Evolutionary conservation across 2,888 invertebrate genomes (phyloP).

Genomic region (Meteorus colon): DNA sequence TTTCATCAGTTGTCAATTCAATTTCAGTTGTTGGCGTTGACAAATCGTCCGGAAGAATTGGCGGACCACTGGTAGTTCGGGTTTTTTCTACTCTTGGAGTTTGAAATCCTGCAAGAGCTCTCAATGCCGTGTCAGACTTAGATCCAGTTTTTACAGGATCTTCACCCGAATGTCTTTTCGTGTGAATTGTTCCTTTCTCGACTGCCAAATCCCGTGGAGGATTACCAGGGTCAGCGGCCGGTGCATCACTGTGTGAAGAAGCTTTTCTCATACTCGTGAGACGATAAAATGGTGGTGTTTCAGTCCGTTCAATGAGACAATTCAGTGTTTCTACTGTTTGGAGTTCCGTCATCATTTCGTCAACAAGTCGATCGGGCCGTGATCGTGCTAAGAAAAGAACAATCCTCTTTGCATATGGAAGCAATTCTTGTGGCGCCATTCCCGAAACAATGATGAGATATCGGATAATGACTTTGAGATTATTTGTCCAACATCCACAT

Average conservation of each 20-base stretch:
- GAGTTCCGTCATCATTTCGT: slow-evolving; percentile 97
- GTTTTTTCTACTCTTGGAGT: slow-evolving; percentile 79
- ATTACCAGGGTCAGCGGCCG: slow-evolving; percentile 75
- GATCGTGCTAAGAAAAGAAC: slow-evolving; percentile 94
- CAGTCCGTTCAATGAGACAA: slow-evolving; percentile 96
- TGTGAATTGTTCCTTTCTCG: slow-evolving; percentile 96
- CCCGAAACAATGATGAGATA: slow-evolving; percentile 97
- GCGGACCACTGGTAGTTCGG: slow-evolving; percentile 78
- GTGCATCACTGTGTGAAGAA: slow-evolving; percentile 82
- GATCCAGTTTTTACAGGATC: slow-evolving; percentile 88
- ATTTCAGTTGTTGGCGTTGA: slow-evolving; percentile 75
- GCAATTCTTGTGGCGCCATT: slow-evolving; percentile 95
- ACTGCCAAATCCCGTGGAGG: slow-evolving; percentile 80
- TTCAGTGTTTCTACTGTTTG: slow-evolving; percentile 97
- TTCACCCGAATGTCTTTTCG: slow-evolving; percentile 93
- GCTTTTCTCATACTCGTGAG: slow-evolving; percentile 94
- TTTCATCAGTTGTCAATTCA: slow-evolving; percentile 71
- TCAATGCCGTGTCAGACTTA: slow-evolving; percentile 80
- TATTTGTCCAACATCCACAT: slow-evolving; percentile 97
- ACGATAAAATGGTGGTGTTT: slow-evolving; percentile 98
- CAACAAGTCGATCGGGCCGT: slow-evolving; percentile 92
- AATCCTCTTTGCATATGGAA: slow-evolving; percentile 95
- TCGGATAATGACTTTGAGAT: slow-evolving; percentile 95
- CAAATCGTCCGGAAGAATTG: slow-evolving; percentile 76
- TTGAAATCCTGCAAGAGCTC: slow-evolving; percentile 76